Evolutionary conservation across 1,140 invertebrate species (phyloP), one percentile per base, ranked within the genome.

Genomic region (Pseudachorutes palmiensis): DNA sequence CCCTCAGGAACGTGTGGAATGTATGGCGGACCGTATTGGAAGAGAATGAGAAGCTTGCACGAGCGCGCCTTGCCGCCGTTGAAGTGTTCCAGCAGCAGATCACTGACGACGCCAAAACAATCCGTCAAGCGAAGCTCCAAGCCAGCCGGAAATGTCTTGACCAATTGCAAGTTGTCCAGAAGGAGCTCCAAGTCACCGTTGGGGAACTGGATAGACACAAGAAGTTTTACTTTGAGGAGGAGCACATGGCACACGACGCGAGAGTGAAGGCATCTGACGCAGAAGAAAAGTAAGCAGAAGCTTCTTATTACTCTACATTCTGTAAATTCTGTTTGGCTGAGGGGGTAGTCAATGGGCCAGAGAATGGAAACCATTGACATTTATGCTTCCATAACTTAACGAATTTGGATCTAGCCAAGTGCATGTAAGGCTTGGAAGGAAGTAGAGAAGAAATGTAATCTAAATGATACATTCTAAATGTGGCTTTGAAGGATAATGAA

Each of bases 1-100:
- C n/a, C n/a, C n/a, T 16, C 74, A 97, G 93, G 89, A 96, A 96
- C 75, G 93, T 96, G 84, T 94, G 92, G 88, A 92, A 89, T 72
- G 92, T 97, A 19, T 97, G 94, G 94, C 83, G 91, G 70, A 91
- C 90, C 0, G 89, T 97, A 0, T 80, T 97, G 69, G 93, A 97
- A 77, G 94, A 97, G 79, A 94, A 94, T 76, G 94, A 97, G 76
- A 94, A 94, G 76, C 79, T 96, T 72, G 92, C 92, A 0, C 86
- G 92, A 70, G 91, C 92, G 2, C 82, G 92, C 32, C 80, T 97
- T 26, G 91, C 92, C 0, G 93, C 93, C 3, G 89, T 94, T 19
- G 92, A 97, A 80, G 88, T 95, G 24, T 94, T 94, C 77, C 89
- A 93, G 76, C 90, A 95, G 77, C 89, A 93, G 78, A 92, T 96